phyloP scores from a whole-genome alignment of 1,140 invertebrate species.

The Anadara kagoshimensis region DNA sequence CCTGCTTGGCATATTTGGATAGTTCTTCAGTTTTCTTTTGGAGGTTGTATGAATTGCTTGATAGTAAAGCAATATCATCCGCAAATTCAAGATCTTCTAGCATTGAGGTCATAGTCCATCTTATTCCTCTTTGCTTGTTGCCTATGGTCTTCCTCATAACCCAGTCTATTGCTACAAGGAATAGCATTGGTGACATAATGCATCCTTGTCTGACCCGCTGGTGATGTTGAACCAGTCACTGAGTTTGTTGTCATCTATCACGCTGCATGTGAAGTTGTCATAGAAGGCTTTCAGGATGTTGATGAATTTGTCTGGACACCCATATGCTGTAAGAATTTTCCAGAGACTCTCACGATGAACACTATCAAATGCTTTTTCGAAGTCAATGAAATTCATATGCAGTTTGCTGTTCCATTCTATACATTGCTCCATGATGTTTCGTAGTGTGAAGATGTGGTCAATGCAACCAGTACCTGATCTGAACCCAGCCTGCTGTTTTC shows the following conservation, averaged over 20 bases:
- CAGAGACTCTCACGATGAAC: constrained; percentile 5
- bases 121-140: constrained; percentile 24
- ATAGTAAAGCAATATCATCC: constrained; percentile 30
- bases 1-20: constrained; percentile 9
- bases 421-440: constrained; percentile 15
- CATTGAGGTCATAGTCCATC: constrained; percentile 30
- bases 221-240: constrained; percentile 1
- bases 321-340: constrained; percentile 9
- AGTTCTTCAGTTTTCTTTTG: constrained; percentile 4
- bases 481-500: constrained; percentile 12
- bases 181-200: constrained; percentile 17
- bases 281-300: constrained; percentile 6
- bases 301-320: constrained; percentile 1
- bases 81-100: constrained; percentile 36
- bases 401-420: constrained; percentile 4
- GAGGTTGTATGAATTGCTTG: constrained; percentile 3
- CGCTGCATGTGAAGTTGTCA: constrained; percentile 1
- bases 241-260: constrained; percentile 1
- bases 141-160: constrained; percentile 37
- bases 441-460: constrained; percentile 12
- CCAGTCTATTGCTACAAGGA: constrained; percentile 35
- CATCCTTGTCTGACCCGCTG: constrained; percentile 10
- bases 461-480: constrained; percentile 4
- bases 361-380: constrained; percentile 13
- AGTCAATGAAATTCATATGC: constrained; percentile 1